Evolutionary conservation across 2,113 vertebrate species (phyloP), one percentile per base, ranked within the genome.

Genomic region (Mesitornis unicolor): DNA sequence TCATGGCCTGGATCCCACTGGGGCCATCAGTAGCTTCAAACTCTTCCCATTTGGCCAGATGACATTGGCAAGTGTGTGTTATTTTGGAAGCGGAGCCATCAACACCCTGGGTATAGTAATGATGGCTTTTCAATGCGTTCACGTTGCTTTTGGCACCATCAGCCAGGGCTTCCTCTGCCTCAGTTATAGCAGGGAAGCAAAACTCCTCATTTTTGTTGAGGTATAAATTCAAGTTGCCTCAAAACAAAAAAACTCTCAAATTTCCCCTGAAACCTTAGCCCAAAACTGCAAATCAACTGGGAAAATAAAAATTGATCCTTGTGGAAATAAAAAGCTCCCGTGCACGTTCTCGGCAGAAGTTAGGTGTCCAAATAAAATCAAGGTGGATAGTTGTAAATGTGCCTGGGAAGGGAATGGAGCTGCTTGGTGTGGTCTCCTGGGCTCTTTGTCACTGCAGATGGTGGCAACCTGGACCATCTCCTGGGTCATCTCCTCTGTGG

Each of bases 51-150:
- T 59, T 73, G 31, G 40, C 63, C 56, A 84, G 93, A 84, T 95
- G 89, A 82, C 74, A 35, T 54, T 82, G 43, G 86, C 80, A 83
- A 83, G 82, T 29, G 65, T 9, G 10, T 61, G 73, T 93, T 97
- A 77, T 97, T 95, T 95, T 97, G 93, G 84, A 78, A 97, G 98
- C 38, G 7, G 59, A 79, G 83, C 90, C 92, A 92, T 92, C 80
- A 73, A 73, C 85, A 90, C 94, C 88, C 89, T 94, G n/a, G 9
- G 75, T 50, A 48, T 84, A 54, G 87, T 42, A 84, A 75, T 6
- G 6, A 85, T 81, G 84, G 88, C 91, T 63, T 79, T 18, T 26
- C 40, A 96, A 92, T 9, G 16, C 26, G 60, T 92, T 75, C 50
- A 60, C 19, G 78, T 96, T 95, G 95, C 96, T 96, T 95, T 67